Percentiles rank a stretch among this genome's conserved stretches.
phyloP scores from a whole-genome alignment of 2,888 invertebrate genomes.

The Eustalomyia histrio region DNA sequence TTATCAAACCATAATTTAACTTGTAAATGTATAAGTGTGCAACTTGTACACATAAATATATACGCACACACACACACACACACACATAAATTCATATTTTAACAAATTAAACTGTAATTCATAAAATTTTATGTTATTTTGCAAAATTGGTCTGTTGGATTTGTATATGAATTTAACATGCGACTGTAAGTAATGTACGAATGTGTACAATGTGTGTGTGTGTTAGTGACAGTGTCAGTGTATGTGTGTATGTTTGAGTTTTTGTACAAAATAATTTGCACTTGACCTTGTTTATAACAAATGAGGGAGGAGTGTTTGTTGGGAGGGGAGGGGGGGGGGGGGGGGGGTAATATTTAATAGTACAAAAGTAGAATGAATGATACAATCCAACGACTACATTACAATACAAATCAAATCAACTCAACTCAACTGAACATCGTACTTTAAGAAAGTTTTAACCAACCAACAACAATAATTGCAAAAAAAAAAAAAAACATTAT shows the following conservation, averaged over 20 bases:
- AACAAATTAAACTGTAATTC: conserved; percentile 19
- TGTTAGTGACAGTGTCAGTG: neutral
- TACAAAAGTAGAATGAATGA: conserved; percentile 40
- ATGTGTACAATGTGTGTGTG: conserved; percentile 14
- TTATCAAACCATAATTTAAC: conserved; percentile 17
- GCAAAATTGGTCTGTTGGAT: conserved; percentile 4
- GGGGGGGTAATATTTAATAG: conserved; percentile 33
- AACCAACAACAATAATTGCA: conserved; percentile 17
- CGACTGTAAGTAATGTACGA: neutral
- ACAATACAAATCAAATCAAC: too few relatives aligned
- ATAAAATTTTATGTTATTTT: conserved; percentile 16
- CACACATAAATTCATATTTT: neutral
- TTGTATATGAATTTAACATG: conserved; percentile 4
- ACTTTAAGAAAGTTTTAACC: conserved; percentile 29
- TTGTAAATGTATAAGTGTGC: neutral
- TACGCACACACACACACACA: neutral
- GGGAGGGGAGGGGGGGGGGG: too few relatives aligned
- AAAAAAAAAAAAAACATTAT: neutral
- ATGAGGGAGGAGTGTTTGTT: conserved; percentile 20
- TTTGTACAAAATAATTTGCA: conserved; percentile 50
- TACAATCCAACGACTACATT: conserved; percentile 17
- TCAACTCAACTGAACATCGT: conserved; percentile 38
- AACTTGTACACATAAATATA: too few relatives aligned
- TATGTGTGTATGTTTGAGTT: conserved; percentile 20
- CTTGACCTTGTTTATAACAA: conserved; percentile 62